Base-by-base conservation (phyloP, 2,888 invertebrate species). In the Digitonthophagus gazella region DNA sequence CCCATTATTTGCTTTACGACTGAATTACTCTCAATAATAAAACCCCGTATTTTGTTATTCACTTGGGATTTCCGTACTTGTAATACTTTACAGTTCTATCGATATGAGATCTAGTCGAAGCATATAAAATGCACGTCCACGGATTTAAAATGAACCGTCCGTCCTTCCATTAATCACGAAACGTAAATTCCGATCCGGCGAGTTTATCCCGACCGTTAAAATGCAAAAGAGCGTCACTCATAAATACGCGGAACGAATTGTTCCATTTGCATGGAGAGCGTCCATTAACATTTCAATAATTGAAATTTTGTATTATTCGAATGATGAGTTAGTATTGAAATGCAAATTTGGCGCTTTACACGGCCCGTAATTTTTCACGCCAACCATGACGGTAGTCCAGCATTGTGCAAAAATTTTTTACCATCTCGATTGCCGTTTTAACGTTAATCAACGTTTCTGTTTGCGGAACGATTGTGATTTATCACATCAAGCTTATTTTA, bases 211-310 rank as follows among this genome's bases (percentile, higher is more conserved):
- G 28, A 44, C 8, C 28, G 28, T 61, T 61, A 61, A 61, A 61
- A 61, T 20, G 20, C 61, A 61, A 61, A 19, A 18, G 61, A 18
- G 20, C 11, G 61, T 61, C 20, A 61, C 18, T 61, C 61, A 19
- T 61, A 61, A 61, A 61, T 61, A 61, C 20, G 20, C 61, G 61
- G 61, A 61, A 61, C 61, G 61, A 19, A 19, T 61, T 18, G 20
- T 61, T 61, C 20, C 61, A 61, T 61, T 61, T 61, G 61, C 61
- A 61, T 61, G 18, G 20, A 61, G 16, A n/a, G 19, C 18, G 19
- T 5, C 61, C 61, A 20, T 61, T 61, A 61, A 20, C 61, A 61
- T 61, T 61, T 19, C 61, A 61, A 61, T 61, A 61, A 61, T 61
- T 61, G 61, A 61, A 61, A 61, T 61, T 61, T 61, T 61, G 61